Evolutionary conservation across 2,888 invertebrate species (phyloP).

Genomic region (Eupeodes luniger): DNA sequence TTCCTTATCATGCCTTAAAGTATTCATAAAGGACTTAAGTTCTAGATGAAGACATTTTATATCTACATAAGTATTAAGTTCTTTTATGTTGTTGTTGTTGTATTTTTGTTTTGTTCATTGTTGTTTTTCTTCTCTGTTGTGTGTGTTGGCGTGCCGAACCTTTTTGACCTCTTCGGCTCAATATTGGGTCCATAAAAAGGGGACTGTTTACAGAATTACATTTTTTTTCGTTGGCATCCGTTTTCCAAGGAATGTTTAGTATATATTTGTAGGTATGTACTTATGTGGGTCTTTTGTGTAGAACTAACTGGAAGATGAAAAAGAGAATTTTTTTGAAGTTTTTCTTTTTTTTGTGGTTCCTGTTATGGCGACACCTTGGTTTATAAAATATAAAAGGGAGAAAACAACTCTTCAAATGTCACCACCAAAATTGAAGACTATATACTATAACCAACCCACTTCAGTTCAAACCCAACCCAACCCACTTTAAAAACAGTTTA

Average conservation of each 20-base stretch:
- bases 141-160: conserved; percentile 27
- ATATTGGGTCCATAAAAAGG: conserved; percentile 38
- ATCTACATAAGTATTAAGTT: conserved; percentile 36
- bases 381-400: not conserved
- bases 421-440: conserved; percentile 27
- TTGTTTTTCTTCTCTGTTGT: conserved; percentile 39
- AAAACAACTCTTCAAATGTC: conserved; percentile 21
- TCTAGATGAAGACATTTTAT: conserved; percentile 70
- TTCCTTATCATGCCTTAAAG: conserved; percentile 72
- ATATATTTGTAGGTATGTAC: not conserved
- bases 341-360: conserved; percentile 39
- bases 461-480: not conserved
- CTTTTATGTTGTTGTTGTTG: not conserved
- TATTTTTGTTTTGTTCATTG: conserved; percentile 42
- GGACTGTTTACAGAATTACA: conserved; percentile 42
- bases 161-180: conserved; percentile 37
- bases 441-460: not conserved
- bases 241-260: not conserved
- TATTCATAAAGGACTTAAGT: conserved; percentile 73
- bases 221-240: conserved; percentile 14
- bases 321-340: conserved; percentile 32
- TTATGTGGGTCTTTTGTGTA: not conserved
- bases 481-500: conserved; percentile 16
- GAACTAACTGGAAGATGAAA: conserved; percentile 5
- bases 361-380: conserved; percentile 29